Base-by-base conservation (phyloP, 2,113 vertebrate genomes). In the Onychostruthus taczanowskii region DNA sequence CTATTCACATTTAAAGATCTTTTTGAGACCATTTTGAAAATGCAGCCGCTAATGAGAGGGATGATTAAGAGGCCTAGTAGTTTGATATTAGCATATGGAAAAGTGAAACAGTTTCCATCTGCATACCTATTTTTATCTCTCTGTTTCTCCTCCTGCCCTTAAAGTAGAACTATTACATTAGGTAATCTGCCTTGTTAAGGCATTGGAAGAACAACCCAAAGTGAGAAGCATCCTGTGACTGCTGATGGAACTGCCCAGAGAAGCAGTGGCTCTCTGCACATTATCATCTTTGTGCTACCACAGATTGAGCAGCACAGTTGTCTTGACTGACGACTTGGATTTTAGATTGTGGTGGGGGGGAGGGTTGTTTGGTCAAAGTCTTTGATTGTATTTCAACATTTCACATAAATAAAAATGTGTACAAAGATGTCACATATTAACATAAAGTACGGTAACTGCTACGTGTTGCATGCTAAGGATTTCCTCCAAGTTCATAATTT, bases 1-100 rank as follows among this genome's bases (percentile, higher is more conserved):
- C 23, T 86, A 82, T 74, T 83, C 76, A 79, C 52, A 79, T 49
- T 90, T 78, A 84, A 90, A 89, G 66, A 63, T 83, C 35, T 73
- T 84, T 91, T 68, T 72, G 78, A 96, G 75, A 77, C 52, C 63
- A 41, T 80, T 89, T 91, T 68, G 52, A 92, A 93, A 90, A 95
- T 86, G 72, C 74, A 93, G 82, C 52, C 61, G 9, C 69, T 94
- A 95, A 96, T 89, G 90, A 95, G 76, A 82, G 9, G 9, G 56
- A 84, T 96, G 75, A 93, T 96, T 89, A 95, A 84, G 68, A 90
- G 72, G 53, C 69, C 85, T 88, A 30, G 28, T 75, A 86, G 49
- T 90, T 90, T 75, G 68, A 63, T 90, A 96, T 94, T 90, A 97
- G 92, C 85, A 95, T 95, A 95, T 76, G 81, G 91, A 94, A 95